Conservation (phyloP, 2,113 vertebrate species). For the Gulo gulo region DNA sequence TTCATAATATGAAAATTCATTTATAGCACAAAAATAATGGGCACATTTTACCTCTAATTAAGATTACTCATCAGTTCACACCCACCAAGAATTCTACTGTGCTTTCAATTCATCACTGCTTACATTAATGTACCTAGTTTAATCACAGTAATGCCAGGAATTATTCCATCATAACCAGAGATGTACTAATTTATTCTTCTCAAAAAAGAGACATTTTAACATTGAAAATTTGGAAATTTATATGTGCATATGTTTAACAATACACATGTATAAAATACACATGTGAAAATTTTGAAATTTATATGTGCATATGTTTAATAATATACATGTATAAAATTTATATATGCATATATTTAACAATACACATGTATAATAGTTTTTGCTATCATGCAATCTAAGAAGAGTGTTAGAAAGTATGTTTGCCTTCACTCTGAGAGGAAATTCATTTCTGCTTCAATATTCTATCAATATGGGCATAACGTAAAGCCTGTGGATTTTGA, state of each 20-base stretch:
- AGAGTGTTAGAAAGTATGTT: not conserved
- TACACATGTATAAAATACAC: not conserved
- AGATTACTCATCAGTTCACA: conserved; percentile 82
- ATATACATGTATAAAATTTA: not conserved
- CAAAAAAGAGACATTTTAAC: conserved; percentile 25
- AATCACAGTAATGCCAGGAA: conserved; percentile 76
- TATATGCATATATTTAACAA: not conserved
- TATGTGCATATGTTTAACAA: not conserved
- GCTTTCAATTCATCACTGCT: conserved; percentile 81
- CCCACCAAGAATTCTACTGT: conserved; percentile 76
- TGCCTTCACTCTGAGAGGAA: not conserved
- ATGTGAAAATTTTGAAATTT: no score
- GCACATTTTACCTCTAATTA: conserved; percentile 82
- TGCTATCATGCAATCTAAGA: not conserved
- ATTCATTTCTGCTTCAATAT: conserved; percentile 3
- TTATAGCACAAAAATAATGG: conserved; percentile 81
- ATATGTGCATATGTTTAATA: no score
- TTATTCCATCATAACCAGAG: conserved; percentile 75
- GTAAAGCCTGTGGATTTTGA: not conserved
- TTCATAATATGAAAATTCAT: conserved; percentile 75
- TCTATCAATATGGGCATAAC: not conserved
- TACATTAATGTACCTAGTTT: conserved; percentile 77
- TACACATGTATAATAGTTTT: not conserved
- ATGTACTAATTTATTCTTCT: conserved; percentile 68
- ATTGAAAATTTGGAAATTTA: conserved; percentile 14